Conservation (phyloP, 2,113 vertebrate genomes). For the Spheniscus mendiculus region DNA sequence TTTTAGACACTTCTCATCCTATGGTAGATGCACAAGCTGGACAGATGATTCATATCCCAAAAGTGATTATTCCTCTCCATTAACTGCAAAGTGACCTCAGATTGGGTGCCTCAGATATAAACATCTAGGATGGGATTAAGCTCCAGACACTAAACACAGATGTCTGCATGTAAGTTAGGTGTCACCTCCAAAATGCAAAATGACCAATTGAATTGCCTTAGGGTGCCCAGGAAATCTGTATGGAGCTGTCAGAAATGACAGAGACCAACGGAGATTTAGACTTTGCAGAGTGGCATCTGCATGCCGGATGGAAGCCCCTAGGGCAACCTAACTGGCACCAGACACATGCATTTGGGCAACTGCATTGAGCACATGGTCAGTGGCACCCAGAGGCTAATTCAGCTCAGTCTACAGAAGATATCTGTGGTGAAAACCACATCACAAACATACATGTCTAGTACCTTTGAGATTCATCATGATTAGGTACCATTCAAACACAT, state of each 20-base stretch:
- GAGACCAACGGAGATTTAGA: not conserved
- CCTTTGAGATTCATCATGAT: not conserved
- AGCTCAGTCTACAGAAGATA: not conserved
- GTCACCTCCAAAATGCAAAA: not conserved
- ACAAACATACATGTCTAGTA: rapidly evolving
- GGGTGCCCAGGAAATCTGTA: not conserved
- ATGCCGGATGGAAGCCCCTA: not conserved
- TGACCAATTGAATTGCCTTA: not conserved
- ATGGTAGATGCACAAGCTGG: not conserved
- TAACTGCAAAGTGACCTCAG: not conserved
- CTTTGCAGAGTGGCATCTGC: not conserved
- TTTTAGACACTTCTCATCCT: not conserved
- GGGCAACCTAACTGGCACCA: not conserved
- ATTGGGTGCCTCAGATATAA: not conserved
- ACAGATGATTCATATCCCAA: not conserved
- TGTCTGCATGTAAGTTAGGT: not conserved
- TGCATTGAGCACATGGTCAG: not conserved
- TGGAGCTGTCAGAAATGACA: not conserved
- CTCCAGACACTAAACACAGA: not conserved
- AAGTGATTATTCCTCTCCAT: not conserved
- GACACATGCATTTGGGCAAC: not conserved
- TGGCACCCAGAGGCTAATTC: not conserved
- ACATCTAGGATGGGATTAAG: not conserved
- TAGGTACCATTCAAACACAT: not conserved
- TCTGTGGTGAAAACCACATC: not conserved